Evolutionary conservation across 2,797 vertebrate genomes (phyloP).

Genomic region (Mastacembelus armatus): DNA sequence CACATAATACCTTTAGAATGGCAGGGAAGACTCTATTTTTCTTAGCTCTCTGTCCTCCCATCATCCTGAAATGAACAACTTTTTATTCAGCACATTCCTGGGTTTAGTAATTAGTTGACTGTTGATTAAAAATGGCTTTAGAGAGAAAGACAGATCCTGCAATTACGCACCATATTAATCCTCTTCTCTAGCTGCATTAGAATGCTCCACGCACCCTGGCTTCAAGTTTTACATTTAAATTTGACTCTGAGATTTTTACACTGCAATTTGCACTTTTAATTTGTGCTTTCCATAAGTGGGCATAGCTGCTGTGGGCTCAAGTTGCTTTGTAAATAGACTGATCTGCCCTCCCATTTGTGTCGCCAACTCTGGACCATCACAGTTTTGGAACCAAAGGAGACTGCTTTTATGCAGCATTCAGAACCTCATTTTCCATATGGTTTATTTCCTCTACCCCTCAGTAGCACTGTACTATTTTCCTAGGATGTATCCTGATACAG

Average conservation of each 20-base stretch:
- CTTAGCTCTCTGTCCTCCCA: slow-evolving; percentile 50
- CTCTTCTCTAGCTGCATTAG: slow-evolving; percentile 80
- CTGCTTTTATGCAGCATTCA: background rate
- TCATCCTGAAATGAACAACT: slow-evolving; percentile 48
- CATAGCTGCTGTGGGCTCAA: slow-evolving; percentile 69
- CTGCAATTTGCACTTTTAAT: slow-evolving; percentile 81
- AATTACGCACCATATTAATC: slow-evolving; percentile 84
- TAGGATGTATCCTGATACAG: background rate
- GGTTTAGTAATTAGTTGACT: slow-evolving; percentile 79
- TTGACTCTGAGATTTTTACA: slow-evolving; percentile 74
- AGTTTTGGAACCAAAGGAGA: slow-evolving; percentile 32
- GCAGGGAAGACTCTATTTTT: slow-evolving; percentile 19
- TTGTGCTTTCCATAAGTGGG: slow-evolving; percentile 73
- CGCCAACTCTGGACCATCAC: slow-evolving; percentile 14
- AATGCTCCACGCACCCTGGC: slow-evolving; percentile 69
- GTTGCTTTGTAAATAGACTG: slow-evolving; percentile 63
- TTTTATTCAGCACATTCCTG: slow-evolving; percentile 59
- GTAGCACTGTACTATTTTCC: background rate
- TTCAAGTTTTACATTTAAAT: slow-evolving; percentile 82
- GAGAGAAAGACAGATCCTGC: slow-evolving; percentile 73
- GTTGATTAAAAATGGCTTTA: slow-evolving; percentile 77
- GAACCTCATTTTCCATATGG: slow-evolving; percentile 3
- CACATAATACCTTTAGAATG: background rate
- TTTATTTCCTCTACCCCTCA: background rate
- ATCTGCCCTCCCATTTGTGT: slow-evolving; percentile 34